Evolutionary conservation across 2,797 vertebrate species (phyloP), one percentile per base, ranked within the genome.

Genomic region (Pelodytes ibericus): DNA sequence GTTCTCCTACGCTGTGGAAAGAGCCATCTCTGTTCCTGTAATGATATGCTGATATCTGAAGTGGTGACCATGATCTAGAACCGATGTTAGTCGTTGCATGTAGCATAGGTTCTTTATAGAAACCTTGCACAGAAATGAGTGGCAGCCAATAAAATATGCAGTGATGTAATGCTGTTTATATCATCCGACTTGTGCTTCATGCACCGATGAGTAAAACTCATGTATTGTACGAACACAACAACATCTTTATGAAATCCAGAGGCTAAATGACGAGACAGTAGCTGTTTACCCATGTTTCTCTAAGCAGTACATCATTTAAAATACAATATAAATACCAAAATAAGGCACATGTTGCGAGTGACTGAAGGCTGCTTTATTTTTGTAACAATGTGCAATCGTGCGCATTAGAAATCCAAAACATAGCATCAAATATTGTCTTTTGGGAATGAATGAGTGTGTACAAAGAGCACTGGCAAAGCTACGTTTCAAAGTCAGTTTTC

Each of bases 301-400:
- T 77, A 36, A 72, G 30, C 49, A 47, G 26, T 71, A 71, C 75
- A 72, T 60, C 61, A 49, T 72, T 71, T 60, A 33, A n/a, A n/a
- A n/a, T n/a, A n/a, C n/a, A n/a, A n/a, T n/a, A n/a, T n/a, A n/a
- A n/a, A n/a, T 71, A 16, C 15, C 58, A 65, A 65, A 67, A 58
- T 30, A 1, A 59, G 15, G n/a, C 59, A 64, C 20, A 49, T 30
- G 47, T 58, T 71, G 33, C 22, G 15, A 71, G 75, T 72, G 75
- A 59, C 68, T 76, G 20, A 22, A 39, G 75, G 75, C 75, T 63
- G 7, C 71, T 65, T 76, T 57, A 29, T 63, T 63, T 69, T 30
- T 59, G 27, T 29, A 71, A 72, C 65, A 71, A 71, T 62, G 67
- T 72, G 68, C 61, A 72, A 49, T 72, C 57, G 72, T 77, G 74